Percentiles rank a stretch among this genome's conserved stretches.
These are phyloP conservation scores for Pseudolaguvia tuberculata DNA, from an alignment of 2,113 vertebrate species.

Conservation along the genomic window DNA sequence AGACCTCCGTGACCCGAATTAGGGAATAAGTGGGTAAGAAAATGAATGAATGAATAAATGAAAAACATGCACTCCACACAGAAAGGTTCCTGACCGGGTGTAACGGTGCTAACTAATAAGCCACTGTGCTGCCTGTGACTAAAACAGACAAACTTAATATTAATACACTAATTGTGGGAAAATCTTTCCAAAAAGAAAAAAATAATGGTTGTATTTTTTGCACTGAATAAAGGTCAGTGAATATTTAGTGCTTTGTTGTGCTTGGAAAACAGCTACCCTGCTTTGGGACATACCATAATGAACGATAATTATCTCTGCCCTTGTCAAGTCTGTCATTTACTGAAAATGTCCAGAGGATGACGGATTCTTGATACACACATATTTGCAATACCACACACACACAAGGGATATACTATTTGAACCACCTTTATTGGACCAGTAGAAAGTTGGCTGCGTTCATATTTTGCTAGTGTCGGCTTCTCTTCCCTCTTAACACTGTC, in stretches of 20 bases:
- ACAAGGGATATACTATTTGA: conserved; percentile 40
- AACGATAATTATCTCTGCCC: conserved; percentile 31
- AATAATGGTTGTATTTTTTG: neutral
- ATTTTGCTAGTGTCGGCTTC: conserved; percentile 37
- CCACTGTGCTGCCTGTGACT: no score
- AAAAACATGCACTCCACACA: no score
- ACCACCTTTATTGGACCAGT: conserved; percentile 30
- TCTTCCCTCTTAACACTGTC: conserved; percentile 48
- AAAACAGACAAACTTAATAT: neutral
- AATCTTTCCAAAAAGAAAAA: neutral
- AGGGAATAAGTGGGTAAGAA: no score
- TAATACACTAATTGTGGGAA: neutral
- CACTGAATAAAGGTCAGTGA: neutral
- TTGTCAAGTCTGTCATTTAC: conserved; percentile 15
- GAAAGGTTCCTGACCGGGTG: no score
- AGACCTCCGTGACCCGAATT: no score
- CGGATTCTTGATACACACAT: conserved; percentile 19
- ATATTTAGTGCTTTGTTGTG: neutral
- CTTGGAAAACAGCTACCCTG: neutral
- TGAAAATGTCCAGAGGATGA: conserved; percentile 29
- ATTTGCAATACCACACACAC: conserved; percentile 3
- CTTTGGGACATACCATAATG: conserved; percentile 20
- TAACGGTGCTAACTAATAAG: no score
- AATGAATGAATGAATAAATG: no score
- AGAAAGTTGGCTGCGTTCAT: conserved; percentile 51